Base-by-base conservation (phyloP, 2,797 vertebrate genomes). In the Ficedula albicollis region DNA sequence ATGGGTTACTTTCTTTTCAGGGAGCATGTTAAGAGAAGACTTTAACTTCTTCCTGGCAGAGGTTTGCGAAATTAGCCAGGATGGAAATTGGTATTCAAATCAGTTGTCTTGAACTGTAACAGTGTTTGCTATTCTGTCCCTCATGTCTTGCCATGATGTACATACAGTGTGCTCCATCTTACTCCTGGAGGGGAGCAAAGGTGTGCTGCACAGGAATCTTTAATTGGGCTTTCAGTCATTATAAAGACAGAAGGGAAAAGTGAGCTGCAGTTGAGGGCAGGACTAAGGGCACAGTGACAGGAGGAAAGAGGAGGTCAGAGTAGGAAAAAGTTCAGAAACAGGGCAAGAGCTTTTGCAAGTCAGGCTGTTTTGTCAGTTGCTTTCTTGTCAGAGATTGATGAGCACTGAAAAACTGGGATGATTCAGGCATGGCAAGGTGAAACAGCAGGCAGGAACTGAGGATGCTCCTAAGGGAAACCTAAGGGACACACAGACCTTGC, bases 231-330 rank as follows among this genome's bases (percentile, higher is more conserved):
- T 72, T 60, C 27, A n/a, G 8, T 56, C 36, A 17, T 63, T 5
- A 4, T 43, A 48, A 39, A 64, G 49, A 39, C n/a, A 82, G 43
- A 54, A 68, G 27, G 30, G 55, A 64, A 48, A 62, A 90, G n/a
- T 1, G 9, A 66, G n/a, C n/a, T 85, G 44, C 26, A 54, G 60
- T 1, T 2, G 39, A 46, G 32, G 38, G 23, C 23, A 19, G 49
- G 38, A 81, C 26, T 60, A 0, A 0, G 26, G 32, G 11, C 25
- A 52, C 1, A 0, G 29, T 66, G 51, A 7, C 2, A 9, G 20
- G 29, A 44, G 83, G 38, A 77, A 56, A 60, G 29, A 39, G 56
- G 46, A 84, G 23, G 39, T 54, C 48, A 22, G 18, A 13, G n/a
- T 9, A 70, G 66, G 52, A 58, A 76, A 41, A 16, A 30, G 23